Percentiles rank a stretch among this genome's conserved stretches.
Evolutionary conservation across 2,797 vertebrate genomes (phyloP).

Genomic region (Trachops cirrhosus): DNA sequence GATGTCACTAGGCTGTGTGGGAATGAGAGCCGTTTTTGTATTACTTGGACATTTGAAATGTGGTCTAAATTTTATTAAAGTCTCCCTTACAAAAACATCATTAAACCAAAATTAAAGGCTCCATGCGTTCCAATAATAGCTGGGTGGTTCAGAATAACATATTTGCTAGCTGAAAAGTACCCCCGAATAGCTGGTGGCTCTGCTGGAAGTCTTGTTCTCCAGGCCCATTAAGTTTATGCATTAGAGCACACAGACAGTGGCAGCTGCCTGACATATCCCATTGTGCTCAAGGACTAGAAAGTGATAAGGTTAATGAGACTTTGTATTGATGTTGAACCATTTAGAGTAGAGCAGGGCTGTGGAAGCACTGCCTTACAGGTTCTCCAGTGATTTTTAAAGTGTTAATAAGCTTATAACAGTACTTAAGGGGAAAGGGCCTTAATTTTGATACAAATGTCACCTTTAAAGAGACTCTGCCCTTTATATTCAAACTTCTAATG

Average conservation of each 20-base stretch:
- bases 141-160: constrained; percentile 37
- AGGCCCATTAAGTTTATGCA: constrained; percentile 56
- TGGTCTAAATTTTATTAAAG: not conserved
- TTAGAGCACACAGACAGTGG: constrained; percentile 47
- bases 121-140: constrained; percentile 53
- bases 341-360: not conserved
- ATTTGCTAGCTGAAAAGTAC: constrained; percentile 45
- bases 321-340: constrained; percentile 31
- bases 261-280: constrained; percentile 55
- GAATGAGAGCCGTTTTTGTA: not conserved
- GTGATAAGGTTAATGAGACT: constrained; percentile 73
- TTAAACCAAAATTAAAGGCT: constrained; percentile 55
- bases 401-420: not conserved
- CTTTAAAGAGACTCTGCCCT: not conserved
- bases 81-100: constrained; percentile 43
- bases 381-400: constrained; percentile 38
- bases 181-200: constrained; percentile 41
- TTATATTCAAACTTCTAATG: not conserved
- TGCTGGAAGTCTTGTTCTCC: constrained; percentile 59
- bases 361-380: not conserved
- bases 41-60: constrained; percentile 39
- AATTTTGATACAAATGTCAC: constrained; percentile 21
- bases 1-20: not conserved
- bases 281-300: constrained; percentile 70
- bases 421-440: not conserved